Evolutionary conservation across 23 tunicate genomes (phyloP).

Genomic region (Trididemnum miniatum): DNA sequence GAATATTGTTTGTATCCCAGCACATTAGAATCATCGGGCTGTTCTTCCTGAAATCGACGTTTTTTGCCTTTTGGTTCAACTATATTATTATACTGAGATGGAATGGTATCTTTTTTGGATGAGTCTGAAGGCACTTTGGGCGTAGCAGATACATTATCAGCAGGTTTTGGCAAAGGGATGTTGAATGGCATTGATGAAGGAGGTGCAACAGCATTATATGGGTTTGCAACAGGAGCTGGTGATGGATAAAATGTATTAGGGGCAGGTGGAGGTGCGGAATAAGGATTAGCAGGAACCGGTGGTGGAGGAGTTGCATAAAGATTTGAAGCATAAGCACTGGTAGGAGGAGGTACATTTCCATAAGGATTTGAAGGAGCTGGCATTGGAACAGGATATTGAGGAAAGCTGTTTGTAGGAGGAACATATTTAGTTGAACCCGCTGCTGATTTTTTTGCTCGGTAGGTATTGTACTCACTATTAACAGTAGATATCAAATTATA

Average conservation of each 20-base stretch:
- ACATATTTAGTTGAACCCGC: not conserved
- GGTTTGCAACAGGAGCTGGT: not conserved
- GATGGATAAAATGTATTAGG: constrained; percentile 20
- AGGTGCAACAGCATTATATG: not conserved
- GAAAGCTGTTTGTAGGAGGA: constrained; percentile 1
- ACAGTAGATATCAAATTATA: constrained; percentile 62
- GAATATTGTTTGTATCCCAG: constrained; percentile 72
- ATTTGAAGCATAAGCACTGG: not conserved
- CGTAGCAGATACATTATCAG: not conserved
- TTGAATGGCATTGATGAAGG: constrained; percentile 10
- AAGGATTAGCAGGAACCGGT: not conserved
- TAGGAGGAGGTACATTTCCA: not conserved
- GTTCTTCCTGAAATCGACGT: constrained; percentile 75
- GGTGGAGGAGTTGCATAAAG: constrained; percentile 1
- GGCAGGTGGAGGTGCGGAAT: not conserved
- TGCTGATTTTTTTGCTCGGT: not conserved
- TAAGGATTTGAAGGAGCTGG: constrained; percentile 12
- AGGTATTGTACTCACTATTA: constrained; percentile 25
- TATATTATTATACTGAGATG: not conserved
- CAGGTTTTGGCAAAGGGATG: constrained; percentile 25
- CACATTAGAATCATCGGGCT: constrained; percentile 61
- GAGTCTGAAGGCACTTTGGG: not conserved
- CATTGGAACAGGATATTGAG: constrained; percentile 17
- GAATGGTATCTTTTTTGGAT: constrained; percentile 18
- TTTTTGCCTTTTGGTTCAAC: constrained; percentile 19